These are phyloP conservation scores for Biston stratarius DNA, from an alignment of 2,888 invertebrate species.

Conservation along the genomic window DNA sequence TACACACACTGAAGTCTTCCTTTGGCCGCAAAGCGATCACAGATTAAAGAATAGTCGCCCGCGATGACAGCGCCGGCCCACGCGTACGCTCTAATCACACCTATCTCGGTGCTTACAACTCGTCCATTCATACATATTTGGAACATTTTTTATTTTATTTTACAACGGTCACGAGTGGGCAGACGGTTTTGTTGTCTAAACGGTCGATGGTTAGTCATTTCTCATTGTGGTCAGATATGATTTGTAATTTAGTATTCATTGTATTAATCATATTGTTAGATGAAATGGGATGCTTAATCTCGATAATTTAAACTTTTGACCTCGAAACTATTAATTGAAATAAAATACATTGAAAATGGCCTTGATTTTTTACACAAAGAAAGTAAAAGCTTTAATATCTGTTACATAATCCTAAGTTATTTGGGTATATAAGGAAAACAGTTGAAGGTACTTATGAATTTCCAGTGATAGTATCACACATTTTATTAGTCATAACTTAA, in stretches of 20 bases:
- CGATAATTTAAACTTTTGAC: slow-evolving; percentile 12
- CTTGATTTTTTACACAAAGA: no score
- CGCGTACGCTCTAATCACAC: slow-evolving; percentile 82
- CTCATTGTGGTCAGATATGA: slow-evolving; percentile 39
- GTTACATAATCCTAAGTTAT: background rate
- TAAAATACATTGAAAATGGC: no score
- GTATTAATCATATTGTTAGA: slow-evolving; percentile 30
- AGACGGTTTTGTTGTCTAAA: slow-evolving; percentile 70
- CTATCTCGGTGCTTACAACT: slow-evolving; percentile 68
- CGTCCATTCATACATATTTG: slow-evolving; percentile 79
- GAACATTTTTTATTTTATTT: slow-evolving; percentile 68
- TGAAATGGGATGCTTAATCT: slow-evolving; percentile 11
- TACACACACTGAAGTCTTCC: slow-evolving; percentile 63
- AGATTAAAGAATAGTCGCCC: slow-evolving; percentile 3
- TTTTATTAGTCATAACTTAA: slow-evolving; percentile 42
- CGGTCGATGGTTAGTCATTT: slow-evolving; percentile 62
- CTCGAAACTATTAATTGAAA: background rate
- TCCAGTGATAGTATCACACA: slow-evolving; percentile 39
- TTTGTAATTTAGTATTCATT: slow-evolving; percentile 34
- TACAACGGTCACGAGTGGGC: slow-evolving; percentile 70
- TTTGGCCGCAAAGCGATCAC: slow-evolving; percentile 36
- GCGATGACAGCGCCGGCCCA: slow-evolving; percentile 82
- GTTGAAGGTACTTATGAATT: slow-evolving; percentile 13
- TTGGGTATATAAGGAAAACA: slow-evolving; percentile 12
- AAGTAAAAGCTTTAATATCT: background rate